These are phyloP conservation scores for Nymphalis urticae DNA, from an alignment of 2,888 invertebrate genomes.

Conservation along the genomic window DNA sequence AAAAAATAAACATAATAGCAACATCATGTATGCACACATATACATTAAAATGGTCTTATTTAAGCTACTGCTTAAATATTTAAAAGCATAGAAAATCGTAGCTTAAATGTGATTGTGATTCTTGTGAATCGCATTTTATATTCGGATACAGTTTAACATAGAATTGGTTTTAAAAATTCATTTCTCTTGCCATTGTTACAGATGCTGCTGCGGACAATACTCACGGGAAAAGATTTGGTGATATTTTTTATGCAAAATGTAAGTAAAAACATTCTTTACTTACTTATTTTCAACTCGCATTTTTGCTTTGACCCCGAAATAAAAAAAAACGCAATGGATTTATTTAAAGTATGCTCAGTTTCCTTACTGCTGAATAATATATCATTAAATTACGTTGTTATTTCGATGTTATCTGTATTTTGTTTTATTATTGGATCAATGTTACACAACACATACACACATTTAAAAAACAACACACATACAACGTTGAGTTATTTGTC, in stretches of 20 bases:
- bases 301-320: conserved; percentile 26
- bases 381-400: neutral
- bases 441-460: neutral
- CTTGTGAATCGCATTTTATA: conserved; percentile 10
- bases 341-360: conserved; percentile 2
- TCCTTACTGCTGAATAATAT: conserved; percentile 2
- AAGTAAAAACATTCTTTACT: conserved; percentile 48
- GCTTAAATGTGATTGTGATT: neutral
- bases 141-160: conserved; percentile 1
- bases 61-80: neutral
- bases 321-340: conserved; percentile 14
- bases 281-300: conserved; percentile 20
- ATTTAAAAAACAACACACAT: neutral
- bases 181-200: conserved; percentile 58
- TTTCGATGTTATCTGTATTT: neutral
- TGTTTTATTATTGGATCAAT: conserved; percentile 10
- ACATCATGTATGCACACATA: neutral
- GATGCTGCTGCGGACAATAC: conserved; percentile 72
- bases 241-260: conserved; percentile 72
- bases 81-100: neutral
- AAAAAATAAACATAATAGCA: neutral
- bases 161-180: conserved; percentile 19
- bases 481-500: neutral
- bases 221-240: conserved; percentile 54
- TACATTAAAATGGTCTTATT: neutral